Percentiles rank a stretch among this genome's conserved stretches.
phyloP scores from a whole-genome alignment of 2,113 vertebrate genomes.

The Pterocles burchelli region DNA sequence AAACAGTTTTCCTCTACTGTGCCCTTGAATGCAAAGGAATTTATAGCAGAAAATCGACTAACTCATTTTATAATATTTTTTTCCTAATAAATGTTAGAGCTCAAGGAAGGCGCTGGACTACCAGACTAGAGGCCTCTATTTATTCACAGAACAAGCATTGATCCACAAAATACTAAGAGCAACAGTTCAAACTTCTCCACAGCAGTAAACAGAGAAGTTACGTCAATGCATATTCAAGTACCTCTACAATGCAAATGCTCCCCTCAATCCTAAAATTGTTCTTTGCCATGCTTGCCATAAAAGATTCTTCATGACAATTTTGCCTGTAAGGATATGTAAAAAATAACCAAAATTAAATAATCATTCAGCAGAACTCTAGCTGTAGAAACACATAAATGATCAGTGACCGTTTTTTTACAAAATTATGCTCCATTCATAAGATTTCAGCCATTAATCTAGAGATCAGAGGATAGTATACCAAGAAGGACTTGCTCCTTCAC shows the following conservation, averaged over 20 bases:
- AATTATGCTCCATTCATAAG: neutral
- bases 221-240: neutral
- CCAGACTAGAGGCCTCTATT: neutral
- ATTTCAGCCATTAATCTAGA: neutral
- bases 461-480: neutral
- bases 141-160: conserved; percentile 39
- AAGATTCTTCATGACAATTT: neutral
- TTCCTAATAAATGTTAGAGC: neutral
- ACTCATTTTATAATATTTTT: conserved; percentile 1
- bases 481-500: neutral
- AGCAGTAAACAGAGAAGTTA: neutral
- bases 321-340: neutral
- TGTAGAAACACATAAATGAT: neutral
- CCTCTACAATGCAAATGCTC: neutral
- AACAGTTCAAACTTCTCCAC: neutral
- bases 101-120: neutral
- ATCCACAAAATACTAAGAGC: neutral
- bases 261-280: neutral
- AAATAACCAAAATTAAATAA: neutral
- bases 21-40: conserved; percentile 20
- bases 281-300: neutral
- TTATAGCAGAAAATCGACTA: conserved; percentile 44
- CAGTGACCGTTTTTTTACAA: neutral
- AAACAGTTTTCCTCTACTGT: neutral
- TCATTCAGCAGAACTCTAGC: neutral